phyloP scores from a whole-genome alignment of 2,888 invertebrate species.

The Polymixis lichenea region DNA sequence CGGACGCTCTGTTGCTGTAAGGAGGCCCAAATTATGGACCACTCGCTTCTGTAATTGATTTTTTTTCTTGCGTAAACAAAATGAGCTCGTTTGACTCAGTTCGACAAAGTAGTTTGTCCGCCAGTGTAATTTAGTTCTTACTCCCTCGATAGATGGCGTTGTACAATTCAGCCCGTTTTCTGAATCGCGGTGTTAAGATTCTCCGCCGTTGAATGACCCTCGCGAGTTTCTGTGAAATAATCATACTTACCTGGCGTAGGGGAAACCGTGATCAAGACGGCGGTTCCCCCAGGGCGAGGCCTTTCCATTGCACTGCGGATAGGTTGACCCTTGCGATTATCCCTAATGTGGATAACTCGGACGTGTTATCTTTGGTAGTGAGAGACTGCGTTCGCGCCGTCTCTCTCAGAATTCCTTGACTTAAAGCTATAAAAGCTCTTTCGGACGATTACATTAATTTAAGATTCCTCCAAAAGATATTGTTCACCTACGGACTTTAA shows the following conservation, averaged over 20 bases:
- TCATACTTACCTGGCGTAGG: constrained; percentile 40
- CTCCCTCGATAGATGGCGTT: constrained; percentile 53
- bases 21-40: constrained; percentile 71
- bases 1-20: constrained; percentile 67
- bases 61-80: constrained; percentile 67
- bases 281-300: constrained; percentile 26
- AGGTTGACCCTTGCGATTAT: constrained; percentile 32
- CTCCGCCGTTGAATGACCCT: background rate
- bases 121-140: constrained; percentile 23
- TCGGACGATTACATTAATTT: too few relatives aligned
- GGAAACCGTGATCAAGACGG: constrained; percentile 20
- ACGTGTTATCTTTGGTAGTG: constrained; percentile 29
- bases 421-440: background rate
- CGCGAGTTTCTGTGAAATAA: rapidly evolving
- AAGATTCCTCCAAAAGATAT: too few relatives aligned
- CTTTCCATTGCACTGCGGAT: constrained; percentile 28
- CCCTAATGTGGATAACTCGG: constrained; percentile 7
- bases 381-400: constrained; percentile 35
- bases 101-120: constrained; percentile 21
- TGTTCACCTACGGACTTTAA: too few relatives aligned
- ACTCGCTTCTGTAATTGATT: constrained; percentile 76
- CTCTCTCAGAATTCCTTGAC: background rate
- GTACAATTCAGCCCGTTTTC: background rate
- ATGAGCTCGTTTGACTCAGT: constrained; percentile 40
- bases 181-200: constrained; percentile 36